These are phyloP conservation scores for Chrysina gloriosa DNA, from an alignment of 2,888 invertebrate species.

Conservation along the genomic window DNA sequence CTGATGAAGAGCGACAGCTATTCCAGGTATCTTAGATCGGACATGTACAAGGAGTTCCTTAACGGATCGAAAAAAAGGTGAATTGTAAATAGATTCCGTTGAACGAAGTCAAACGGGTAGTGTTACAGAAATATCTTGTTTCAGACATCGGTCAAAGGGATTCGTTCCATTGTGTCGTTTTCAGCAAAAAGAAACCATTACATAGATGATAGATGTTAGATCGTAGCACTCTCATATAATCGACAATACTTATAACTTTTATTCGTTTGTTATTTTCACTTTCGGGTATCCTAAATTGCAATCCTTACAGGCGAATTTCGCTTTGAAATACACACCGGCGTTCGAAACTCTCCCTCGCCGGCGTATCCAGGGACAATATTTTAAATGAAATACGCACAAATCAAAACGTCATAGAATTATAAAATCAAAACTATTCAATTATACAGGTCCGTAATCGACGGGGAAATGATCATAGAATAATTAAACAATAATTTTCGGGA, in stretches of 20 bases:
- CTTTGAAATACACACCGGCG: too few relatives aligned
- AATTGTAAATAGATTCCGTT: constrained; percentile 46
- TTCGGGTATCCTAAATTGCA: constrained; percentile 16
- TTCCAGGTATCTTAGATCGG: constrained; percentile 95
- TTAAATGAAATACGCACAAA: too few relatives aligned
- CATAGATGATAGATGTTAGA: constrained; percentile 52
- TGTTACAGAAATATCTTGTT: constrained; percentile 12
- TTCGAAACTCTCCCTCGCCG: too few relatives aligned
- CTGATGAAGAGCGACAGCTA: constrained; percentile 99
- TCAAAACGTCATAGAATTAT: too few relatives aligned
- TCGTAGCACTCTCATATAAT: background rate
- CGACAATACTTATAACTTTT: constrained; percentile 24
- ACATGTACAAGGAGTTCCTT: constrained; percentile 97
- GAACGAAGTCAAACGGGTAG: background rate
- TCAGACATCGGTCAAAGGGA: constrained; percentile 89
- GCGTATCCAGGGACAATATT: too few relatives aligned
- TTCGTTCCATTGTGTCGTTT: constrained; percentile 86
- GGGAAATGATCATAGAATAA: too few relatives aligned
- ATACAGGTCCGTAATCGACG: background rate
- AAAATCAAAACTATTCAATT: background rate
- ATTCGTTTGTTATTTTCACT: constrained; percentile 7
- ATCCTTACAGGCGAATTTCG: background rate
- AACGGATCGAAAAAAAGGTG: constrained; percentile 97
- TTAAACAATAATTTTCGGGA: too few relatives aligned
- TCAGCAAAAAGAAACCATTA: constrained; percentile 75